phyloP scores from a whole-genome alignment of 2,888 invertebrate genomes.

The Drosophila bunnanda region DNA sequence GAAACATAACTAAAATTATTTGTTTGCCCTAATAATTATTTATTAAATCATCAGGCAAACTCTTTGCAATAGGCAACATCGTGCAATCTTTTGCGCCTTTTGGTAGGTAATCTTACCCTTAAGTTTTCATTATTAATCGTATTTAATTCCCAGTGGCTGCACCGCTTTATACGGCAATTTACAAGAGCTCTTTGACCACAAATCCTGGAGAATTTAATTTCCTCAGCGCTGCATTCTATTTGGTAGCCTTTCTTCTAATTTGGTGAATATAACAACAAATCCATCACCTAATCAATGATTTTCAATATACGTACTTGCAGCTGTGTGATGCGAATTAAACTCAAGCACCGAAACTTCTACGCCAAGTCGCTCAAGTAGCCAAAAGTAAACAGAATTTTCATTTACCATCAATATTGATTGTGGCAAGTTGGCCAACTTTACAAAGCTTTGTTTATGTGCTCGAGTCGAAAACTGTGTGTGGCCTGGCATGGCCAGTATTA shows the following conservation, averaged over 20 bases:
- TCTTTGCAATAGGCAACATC: constrained; percentile 89
- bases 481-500: constrained; percentile 13
- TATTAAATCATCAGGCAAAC: constrained; percentile 85
- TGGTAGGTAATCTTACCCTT: constrained; percentile 32
- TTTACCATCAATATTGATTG: constrained; percentile 42
- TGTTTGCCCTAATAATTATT: not conserved
- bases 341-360: constrained; percentile 69
- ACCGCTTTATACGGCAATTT: constrained; percentile 88
- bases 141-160: constrained; percentile 84
- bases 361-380: constrained; percentile 70
- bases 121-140: not conserved
- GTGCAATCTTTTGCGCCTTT: constrained; percentile 88
- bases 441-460: constrained; percentile 34
- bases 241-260: constrained; percentile 74
- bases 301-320: constrained; percentile 54
- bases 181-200: constrained; percentile 86
- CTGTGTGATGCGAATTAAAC: constrained; percentile 72
- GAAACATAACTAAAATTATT: not conserved
- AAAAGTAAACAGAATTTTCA: constrained; percentile 12
- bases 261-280: constrained; percentile 62
- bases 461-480: constrained; percentile 26
- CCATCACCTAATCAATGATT: not conserved
- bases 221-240: constrained; percentile 85
- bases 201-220: constrained; percentile 87
- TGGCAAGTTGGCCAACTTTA: constrained; percentile 38